Evolutionary conservation across 2,797 vertebrate genomes (phyloP).

Genomic region (Pseudomugil gertrudae): DNA sequence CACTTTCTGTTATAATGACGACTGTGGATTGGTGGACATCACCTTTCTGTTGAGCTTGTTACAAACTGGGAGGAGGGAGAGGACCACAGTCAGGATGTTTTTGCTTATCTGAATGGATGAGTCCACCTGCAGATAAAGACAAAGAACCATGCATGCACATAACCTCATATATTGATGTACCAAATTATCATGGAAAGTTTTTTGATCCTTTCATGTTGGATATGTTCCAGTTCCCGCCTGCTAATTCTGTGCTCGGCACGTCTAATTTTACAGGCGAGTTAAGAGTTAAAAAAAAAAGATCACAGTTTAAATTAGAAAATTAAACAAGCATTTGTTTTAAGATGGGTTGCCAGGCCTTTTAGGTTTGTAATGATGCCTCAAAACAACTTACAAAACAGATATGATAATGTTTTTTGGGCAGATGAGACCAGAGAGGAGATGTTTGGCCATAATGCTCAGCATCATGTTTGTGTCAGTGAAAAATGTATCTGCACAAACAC

Average conservation of each 20-base stretch:
- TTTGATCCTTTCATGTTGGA: not conserved
- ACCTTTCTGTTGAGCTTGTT: slow-evolving; percentile 90
- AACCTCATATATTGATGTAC: not conserved
- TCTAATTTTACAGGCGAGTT: too few species aligned
- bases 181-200: not conserved
- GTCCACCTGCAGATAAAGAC: slow-evolving; percentile 87
- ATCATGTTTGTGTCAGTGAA: too few species aligned
- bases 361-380: too few species aligned
- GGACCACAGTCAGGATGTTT: slow-evolving; percentile 84
- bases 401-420: too few species aligned
- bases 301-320: too few species aligned
- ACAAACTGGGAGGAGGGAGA: slow-evolving; percentile 88
- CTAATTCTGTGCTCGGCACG: too few species aligned
- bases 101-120: slow-evolving; percentile 90
- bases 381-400: too few species aligned
- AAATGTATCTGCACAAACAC: too few species aligned
- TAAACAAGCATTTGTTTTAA: not conserved
- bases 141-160: not conserved
- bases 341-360: not conserved
- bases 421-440: too few species aligned
- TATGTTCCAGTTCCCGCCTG: not conserved
- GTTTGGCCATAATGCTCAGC: too few species aligned
- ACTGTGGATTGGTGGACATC: not conserved
- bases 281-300: too few species aligned
- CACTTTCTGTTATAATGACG: not conserved